phyloP scores from a whole-genome alignment of 2,113 vertebrate genomes.

The Nestor notabilis region DNA sequence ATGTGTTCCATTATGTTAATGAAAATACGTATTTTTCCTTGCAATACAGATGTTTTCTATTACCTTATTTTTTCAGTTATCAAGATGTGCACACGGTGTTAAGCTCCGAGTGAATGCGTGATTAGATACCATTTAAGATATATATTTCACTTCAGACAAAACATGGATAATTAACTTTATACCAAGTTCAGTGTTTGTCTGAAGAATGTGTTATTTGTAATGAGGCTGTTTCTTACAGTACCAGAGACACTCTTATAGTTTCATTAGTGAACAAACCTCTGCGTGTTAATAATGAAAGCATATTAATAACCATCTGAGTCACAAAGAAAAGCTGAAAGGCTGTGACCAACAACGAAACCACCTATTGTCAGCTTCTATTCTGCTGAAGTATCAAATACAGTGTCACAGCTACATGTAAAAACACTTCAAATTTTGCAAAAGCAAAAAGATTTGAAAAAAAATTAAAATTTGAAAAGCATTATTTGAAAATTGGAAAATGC shows the following conservation, averaged over 20 bases:
- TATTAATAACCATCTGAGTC: background rate
- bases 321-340: background rate
- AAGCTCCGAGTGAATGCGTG: background rate
- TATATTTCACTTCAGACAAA: background rate
- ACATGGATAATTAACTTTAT: background rate
- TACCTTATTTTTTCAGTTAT: background rate
- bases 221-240: background rate
- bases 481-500: background rate
- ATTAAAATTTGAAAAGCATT: no score
- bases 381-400: background rate
- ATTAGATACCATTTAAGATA: background rate
- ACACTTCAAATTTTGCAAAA: background rate
- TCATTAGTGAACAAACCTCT: background rate
- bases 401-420: background rate
- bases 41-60: background rate
- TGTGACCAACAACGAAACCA: background rate
- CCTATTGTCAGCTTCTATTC: background rate
- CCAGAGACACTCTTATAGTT: background rate
- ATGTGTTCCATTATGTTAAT: background rate
- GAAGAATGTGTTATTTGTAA: background rate
- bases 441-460: no score
- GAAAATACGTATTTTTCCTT: background rate
- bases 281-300: background rate
- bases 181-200: background rate
- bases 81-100: background rate